Evolutionary conservation across 2,888 invertebrate genomes (phyloP).

Genomic region (Cryptocephalus moraei): DNA sequence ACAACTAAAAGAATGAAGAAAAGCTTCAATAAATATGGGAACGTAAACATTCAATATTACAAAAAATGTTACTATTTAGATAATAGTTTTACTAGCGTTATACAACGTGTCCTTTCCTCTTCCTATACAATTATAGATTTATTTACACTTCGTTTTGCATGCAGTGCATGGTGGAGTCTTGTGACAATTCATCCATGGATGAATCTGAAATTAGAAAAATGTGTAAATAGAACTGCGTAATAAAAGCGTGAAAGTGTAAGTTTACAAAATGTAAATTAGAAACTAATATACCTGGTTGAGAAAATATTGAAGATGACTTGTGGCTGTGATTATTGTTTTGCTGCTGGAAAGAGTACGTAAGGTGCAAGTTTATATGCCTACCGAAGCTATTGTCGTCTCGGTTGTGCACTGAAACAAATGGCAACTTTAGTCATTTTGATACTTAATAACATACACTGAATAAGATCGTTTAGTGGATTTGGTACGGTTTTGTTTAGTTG

Average conservation of each 20-base stretch:
- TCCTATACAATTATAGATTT: background rate
- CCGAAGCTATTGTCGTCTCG: conserved; percentile 69
- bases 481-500: too few relatives aligned
- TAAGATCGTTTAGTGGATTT: too few relatives aligned
- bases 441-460: too few relatives aligned
- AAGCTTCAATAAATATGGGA: conserved; percentile 2
- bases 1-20: conserved; percentile 5
- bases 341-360: conserved; percentile 82
- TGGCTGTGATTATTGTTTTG: conserved; percentile 41
- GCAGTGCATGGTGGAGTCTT: conserved; percentile 78
- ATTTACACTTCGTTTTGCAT: conserved; percentile 70
- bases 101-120: too few relatives aligned
- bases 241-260: too few relatives aligned
- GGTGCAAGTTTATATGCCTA: conserved; percentile 77
- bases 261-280: conserved; percentile 1
- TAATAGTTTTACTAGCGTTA: background rate
- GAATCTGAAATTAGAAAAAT: conserved; percentile 48
- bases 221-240: background rate
- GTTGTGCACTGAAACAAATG: conserved; percentile 45
- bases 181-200: conserved; percentile 76
- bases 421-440: too few relatives aligned
- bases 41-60: conserved; percentile 12
- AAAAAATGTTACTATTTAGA: conserved; percentile 2
- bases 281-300: conserved; percentile 25
- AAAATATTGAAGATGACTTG: conserved; percentile 33